Percentiles rank a stretch among this genome's conserved stretches.
These are phyloP conservation scores for Andrena trimmerana DNA, from an alignment of 2,888 invertebrate genomes.

Conservation along the genomic window DNA sequence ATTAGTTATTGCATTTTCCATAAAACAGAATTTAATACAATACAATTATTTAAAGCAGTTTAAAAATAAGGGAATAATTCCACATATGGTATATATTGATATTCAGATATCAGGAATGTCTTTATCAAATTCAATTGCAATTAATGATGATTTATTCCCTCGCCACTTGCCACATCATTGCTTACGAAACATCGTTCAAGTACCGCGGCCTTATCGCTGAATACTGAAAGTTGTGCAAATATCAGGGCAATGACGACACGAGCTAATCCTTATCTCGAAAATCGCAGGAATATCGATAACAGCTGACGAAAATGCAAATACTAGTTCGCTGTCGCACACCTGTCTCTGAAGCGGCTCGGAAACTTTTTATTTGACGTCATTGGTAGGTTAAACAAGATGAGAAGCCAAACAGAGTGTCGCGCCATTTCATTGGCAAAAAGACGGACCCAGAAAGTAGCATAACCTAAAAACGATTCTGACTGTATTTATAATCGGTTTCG, in stretches of 20 bases:
- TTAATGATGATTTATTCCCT: background rate
- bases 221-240: background rate
- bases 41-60: no score
- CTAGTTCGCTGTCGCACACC: background rate
- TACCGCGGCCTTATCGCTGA: background rate
- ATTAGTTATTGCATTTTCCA: background rate
- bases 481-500: no score
- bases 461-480: no score
- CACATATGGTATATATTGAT: background rate
- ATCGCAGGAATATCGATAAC: slow-evolving; percentile 17
- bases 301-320: slow-evolving; percentile 23
- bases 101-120: background rate
- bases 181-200: slow-evolving; percentile 1
- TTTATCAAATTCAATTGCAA: slow-evolving; percentile 1
- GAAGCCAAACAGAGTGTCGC: slow-evolving; percentile 8
- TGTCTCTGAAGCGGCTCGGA: background rate
- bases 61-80: no score
- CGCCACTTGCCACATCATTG: background rate
- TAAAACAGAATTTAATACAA: background rate
- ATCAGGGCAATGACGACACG: slow-evolving; percentile 1
- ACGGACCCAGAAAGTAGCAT: background rate
- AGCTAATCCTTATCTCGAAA: slow-evolving; percentile 15
- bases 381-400: slow-evolving; percentile 5
- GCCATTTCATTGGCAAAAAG: slow-evolving; percentile 9
- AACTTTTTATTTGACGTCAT: slow-evolving; percentile 19